Base-by-base conservation (phyloP, 2,113 vertebrate species). In the Acrocephalus arundinaceus region DNA sequence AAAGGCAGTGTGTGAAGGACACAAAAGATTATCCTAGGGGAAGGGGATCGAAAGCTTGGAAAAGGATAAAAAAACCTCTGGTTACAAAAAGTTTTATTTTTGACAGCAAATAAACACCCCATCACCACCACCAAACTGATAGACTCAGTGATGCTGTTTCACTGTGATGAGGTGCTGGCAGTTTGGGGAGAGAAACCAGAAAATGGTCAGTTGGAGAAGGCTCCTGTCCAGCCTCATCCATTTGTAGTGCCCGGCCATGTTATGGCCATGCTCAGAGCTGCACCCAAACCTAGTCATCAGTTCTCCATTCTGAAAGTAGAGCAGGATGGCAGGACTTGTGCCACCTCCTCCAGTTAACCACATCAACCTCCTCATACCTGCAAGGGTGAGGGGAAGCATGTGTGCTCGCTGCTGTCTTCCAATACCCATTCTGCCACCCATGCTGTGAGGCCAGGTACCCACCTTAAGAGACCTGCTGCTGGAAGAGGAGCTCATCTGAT, bases 341-440 rank as follows among this genome's bases (percentile, higher is more conserved):
- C 25, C 21, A 27, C 11, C 15, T 71, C 39, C 11, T 65, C 25
- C 35, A 57, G 35, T n/a, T 65, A 31, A 41, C 43, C 43, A 35
- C 41, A 49, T 65, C 20, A 57, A 4, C 11, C 15, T 55, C 28
- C 16, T 71, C 49, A 35, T 10, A 31, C 20, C 24, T 87, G 49
- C 24, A 79, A 48, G 41, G 58, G 11, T 33, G 22, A 13, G 23
- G 39, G 8, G 21, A 62, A 55, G 13, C 57, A 41, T 11, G 2
- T 41, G 9, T 48, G 24, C 24, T 55, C 0, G 0, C 15, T 41
- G 24, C 30, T 55, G 17, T 63, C 11, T 57, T 72, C 25, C 9
- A 41, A 4, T 46, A 27, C 23, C 15, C 8, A 2, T 35, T 62
- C 5, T 30, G 17, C 20, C 39, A 25, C 21, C 14, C 14, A 15